Base-by-base conservation (phyloP, 2,113 vertebrate species). In the Ahaetulla prasina region DNA sequence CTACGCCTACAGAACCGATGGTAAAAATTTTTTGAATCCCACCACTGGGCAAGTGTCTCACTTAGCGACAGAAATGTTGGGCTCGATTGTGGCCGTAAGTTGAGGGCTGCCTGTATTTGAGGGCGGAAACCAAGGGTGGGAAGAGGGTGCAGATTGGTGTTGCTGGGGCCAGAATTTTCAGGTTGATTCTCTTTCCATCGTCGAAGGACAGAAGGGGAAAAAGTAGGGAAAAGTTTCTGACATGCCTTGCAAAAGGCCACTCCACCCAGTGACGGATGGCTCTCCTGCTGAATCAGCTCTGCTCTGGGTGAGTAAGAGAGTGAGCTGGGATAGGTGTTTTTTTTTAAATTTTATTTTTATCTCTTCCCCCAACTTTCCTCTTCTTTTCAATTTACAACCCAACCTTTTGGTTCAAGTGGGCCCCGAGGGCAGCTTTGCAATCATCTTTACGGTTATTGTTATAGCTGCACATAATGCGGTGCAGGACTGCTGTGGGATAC, bases 331-430 rank as follows among this genome's bases (percentile, higher is more conserved):
- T 47, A 43, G 43, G 16, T 74, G 35, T 55, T 57, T 52, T 50
- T 50, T 50, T 50, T 50, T 16, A 18, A 53, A 53, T 22, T n/a
- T n/a, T n/a, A n/a, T n/a, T n/a, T n/a, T n/a, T n/a, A n/a, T 53
- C 10, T 91, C 35, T 54, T 68, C 4, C 25, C 47, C 60, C 27
- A 45, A 45, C 57, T 53, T 85, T 85, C 43, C 53, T 45, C 60
- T 91, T 25, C 90, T 84, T 53, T 57, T 91, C 45, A 89, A 92
- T 92, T 89, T 89, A 92, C 49, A 85, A 35, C 91, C 91, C 52
- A 57, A 55, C 88, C 43, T 57, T 89, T 92, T 27, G 68, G 52
- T 45, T 89, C 52, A 85, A 89, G 68, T n/a, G 47, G 52, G 52
- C 88, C 91, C 52, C 25, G 16, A 54, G n/a, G 87, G 63, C 50